phyloP scores from a whole-genome alignment of 2,888 invertebrate genomes.

The Apamea crenata region DNA sequence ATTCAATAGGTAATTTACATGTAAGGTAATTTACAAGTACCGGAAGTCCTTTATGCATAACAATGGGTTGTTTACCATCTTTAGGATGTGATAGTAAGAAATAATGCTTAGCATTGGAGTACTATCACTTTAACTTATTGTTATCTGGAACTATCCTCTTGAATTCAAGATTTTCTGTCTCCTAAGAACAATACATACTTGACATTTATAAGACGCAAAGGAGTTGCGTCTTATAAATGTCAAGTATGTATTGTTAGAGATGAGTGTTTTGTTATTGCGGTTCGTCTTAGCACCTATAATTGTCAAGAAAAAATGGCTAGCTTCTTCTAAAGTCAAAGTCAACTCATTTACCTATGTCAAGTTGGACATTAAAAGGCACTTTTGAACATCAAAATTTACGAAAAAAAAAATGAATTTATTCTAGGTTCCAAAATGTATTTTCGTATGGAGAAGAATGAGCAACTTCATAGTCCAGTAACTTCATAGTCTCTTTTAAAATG shows the following conservation, averaged over 20 bases:
- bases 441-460: background rate
- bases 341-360: background rate
- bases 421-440: background rate
- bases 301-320: background rate
- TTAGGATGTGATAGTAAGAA: background rate
- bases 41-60: conserved; percentile 25
- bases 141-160: conserved; percentile 29
- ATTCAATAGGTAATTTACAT: conserved; percentile 34
- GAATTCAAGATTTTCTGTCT: conserved; percentile 20
- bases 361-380: background rate
- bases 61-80: conserved; percentile 30
- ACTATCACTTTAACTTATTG: conserved; percentile 10
- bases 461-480: no score
- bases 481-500: background rate
- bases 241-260: conserved; percentile 27
- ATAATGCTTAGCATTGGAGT: conserved; percentile 1
- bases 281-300: background rate
- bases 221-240: background rate
- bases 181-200: no score
- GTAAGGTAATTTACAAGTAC: conserved; percentile 33
- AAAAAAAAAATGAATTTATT: background rate
- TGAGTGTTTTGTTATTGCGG: conserved; percentile 37
- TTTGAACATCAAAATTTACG: background rate
- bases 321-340: background rate
- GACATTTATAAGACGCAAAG: no score